phyloP scores from a whole-genome alignment of 2,888 invertebrate species.

The Morinoia aosen region DNA sequence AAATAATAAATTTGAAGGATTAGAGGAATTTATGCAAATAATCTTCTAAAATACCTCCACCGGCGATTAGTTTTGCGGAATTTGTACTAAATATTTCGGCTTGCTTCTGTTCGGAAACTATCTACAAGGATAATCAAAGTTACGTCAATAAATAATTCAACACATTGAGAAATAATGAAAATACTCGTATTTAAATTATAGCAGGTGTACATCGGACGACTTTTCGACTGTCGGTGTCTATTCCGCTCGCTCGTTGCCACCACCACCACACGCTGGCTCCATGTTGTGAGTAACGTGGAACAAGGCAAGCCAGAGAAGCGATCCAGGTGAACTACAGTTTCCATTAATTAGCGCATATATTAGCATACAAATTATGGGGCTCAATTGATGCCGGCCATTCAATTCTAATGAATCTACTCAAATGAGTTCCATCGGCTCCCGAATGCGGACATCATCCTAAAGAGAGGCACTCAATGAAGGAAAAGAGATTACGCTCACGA shows the following conservation, averaged over 20 bases:
- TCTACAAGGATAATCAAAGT: neutral
- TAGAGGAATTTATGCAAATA: neutral
- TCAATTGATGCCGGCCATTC: constrained; percentile 37
- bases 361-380: constrained; percentile 36
- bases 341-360: constrained; percentile 30
- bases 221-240: neutral
- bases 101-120: neutral
- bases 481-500: neutral
- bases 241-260: neutral
- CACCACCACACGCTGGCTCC: neutral
- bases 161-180: neutral
- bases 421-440: constrained; percentile 12
- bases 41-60: neutral
- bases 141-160: neutral
- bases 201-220: neutral
- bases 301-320: neutral
- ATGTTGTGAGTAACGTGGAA: neutral
- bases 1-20: neutral
- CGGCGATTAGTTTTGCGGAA: neutral
- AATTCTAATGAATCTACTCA: constrained; percentile 41
- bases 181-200: neutral
- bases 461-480: neutral
- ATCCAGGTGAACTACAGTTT: neutral
- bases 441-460: neutral
- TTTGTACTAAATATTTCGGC: neutral